Evolutionary conservation across 2,113 vertebrate species (phyloP), one percentile per base, ranked within the genome.

Genomic region (Pteronura brasiliensis): DNA sequence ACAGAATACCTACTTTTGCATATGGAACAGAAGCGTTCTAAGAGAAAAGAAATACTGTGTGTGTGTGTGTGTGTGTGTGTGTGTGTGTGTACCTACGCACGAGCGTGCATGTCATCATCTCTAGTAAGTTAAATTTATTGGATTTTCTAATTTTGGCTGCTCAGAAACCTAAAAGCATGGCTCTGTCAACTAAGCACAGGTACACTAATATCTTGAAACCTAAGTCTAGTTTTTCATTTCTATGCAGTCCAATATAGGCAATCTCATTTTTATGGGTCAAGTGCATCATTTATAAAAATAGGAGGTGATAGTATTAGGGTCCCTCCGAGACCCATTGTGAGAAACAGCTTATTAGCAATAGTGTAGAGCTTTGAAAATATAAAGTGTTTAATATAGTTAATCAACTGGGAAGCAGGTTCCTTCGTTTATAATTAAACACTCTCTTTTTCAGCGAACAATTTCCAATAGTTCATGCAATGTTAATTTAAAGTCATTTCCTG

Each of bases 381-480:
- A 95, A 88, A 91, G 80, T 76, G 44, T 90, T 96, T 96, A 96
- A 96, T 96, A 90, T 44, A 95, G 87, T 84, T 97, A 97, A 97
- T 96, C 96, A 96, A 76, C 89, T 96, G 57, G 57, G 90, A 96
- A 89, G 80, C 76, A 96, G 29, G 34, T 96, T 74, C 77, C 84
- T 96, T 96, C 29, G 0, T 98, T 98, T 94, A 97, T 92, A 97
- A 97, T 98, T 98, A 95, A 97, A 85, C 47, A 90, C n/a, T 93
- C 72, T 90, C 67, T 63, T 96, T 98, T 96, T 92, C 92, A 90
- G 57, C 25, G 80, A 98, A 96, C 63, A 97, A 89, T 96, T 96
- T 96, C 71, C 61, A 84, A 92, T 85, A 65, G 83, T 71, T 97
- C 63, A 95, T 72, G 39, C 25, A 90, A 95, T 92, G 84, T 90